Evolutionary conservation across 2,113 vertebrate species (phyloP).

Genomic region (Aspiorhynchus laticeps): DNA sequence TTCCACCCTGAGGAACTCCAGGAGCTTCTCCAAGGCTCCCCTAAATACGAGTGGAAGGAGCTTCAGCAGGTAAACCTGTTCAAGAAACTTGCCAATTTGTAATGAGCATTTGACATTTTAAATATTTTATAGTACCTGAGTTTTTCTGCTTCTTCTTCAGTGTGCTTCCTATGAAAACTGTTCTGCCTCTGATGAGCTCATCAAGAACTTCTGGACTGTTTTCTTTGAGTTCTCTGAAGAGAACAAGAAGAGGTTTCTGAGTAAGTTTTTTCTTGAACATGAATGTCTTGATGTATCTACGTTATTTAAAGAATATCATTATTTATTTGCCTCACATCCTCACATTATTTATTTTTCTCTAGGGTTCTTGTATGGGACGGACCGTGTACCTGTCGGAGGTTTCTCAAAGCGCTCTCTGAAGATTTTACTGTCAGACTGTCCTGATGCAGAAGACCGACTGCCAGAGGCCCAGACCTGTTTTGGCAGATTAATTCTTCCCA

Average conservation of each 20-base stretch:
- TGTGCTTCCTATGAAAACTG: fast-evolving
- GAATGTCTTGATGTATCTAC: background rate
- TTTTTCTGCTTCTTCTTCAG: slow-evolving; percentile 56
- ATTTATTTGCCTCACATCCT: background rate
- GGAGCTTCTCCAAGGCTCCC: slow-evolving; percentile 61
- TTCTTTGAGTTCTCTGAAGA: slow-evolving; percentile 69
- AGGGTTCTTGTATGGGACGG: slow-evolving; percentile 71
- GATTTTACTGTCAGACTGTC: fast-evolving
- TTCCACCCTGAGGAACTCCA: slow-evolving; percentile 70
- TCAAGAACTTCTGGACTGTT: slow-evolving; percentile 73
- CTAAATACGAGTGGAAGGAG: slow-evolving; percentile 63
- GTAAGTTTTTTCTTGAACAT: slow-evolving; percentile 58
- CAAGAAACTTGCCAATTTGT: background rate
- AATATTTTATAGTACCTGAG: background rate
- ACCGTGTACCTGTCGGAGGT: slow-evolving; percentile 52
- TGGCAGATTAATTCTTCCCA: slow-evolving; percentile 60
- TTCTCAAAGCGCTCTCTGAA: background rate
- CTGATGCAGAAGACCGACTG: slow-evolving; percentile 60
- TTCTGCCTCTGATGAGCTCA: slow-evolving; percentile 54
- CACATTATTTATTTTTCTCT: background rate
- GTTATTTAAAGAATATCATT: background rate
- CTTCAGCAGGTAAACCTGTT: slow-evolving; percentile 58
- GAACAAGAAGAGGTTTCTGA: slow-evolving; percentile 71
- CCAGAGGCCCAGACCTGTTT: slow-evolving; percentile 44
- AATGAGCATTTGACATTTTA: too few species aligned